Evolutionary conservation across 2,113 vertebrate species (phyloP).

Genomic region (Coracopsis vasa): DNA sequence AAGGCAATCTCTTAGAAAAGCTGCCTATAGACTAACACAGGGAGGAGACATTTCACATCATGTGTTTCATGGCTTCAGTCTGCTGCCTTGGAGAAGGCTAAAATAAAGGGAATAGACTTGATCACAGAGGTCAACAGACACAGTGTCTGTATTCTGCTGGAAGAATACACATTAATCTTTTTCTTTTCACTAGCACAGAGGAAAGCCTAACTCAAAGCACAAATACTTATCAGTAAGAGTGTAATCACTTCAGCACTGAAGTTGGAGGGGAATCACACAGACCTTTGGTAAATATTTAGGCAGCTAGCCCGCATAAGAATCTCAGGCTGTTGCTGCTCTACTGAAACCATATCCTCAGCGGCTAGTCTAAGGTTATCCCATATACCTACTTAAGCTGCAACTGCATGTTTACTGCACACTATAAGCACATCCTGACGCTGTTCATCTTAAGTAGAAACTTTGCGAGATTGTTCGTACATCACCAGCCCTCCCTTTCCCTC

Average conservation of each 20-base stretch:
- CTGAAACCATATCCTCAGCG: background rate
- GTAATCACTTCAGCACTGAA: background rate
- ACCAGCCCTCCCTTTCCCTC: background rate
- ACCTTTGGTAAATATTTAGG: background rate
- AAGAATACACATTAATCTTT: background rate
- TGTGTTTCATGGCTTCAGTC: background rate
- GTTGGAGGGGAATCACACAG: background rate
- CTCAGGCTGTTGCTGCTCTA: background rate
- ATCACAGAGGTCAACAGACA: background rate
- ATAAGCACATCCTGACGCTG: background rate
- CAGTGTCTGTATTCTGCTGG: background rate
- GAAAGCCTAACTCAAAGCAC: background rate
- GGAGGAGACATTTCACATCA: background rate
- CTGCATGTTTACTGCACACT: background rate
- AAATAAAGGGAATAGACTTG: background rate
- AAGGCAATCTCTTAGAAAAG: background rate
- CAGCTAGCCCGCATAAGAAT: background rate
- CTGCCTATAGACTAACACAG: background rate
- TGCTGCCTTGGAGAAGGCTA: background rate
- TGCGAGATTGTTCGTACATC: rapidly evolving
- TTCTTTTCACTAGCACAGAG: background rate
- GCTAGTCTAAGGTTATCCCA: background rate
- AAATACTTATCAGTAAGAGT: background rate
- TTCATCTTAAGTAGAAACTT: background rate
- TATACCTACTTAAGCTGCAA: background rate